Conservation (phyloP, 2,888 invertebrate species). For the Ormyrus thymus region DNA sequence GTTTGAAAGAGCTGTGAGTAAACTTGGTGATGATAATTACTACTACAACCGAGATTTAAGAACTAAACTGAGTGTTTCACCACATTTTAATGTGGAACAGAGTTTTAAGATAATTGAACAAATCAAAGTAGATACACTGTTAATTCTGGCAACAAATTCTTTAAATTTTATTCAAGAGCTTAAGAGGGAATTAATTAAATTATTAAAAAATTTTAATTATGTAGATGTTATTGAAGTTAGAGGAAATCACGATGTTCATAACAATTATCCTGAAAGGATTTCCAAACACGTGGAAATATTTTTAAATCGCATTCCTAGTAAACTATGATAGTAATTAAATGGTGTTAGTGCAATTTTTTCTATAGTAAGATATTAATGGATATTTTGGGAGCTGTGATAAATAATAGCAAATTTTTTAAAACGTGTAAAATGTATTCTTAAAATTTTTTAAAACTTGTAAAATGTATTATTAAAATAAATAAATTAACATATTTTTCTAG, state of each 20-base stretch:
- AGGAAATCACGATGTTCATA: constrained; percentile 81
- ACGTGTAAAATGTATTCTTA: not conserved
- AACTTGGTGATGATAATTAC: constrained; percentile 74
- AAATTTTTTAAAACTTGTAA: constrained; percentile 26
- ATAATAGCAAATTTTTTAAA: too few relatives aligned
- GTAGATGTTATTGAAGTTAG: constrained; percentile 69
- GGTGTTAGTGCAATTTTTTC: not conserved
- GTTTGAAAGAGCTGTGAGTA: constrained; percentile 75
- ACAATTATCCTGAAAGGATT: constrained; percentile 77
- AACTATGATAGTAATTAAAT: constrained; percentile 43
- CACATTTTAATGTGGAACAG: constrained; percentile 61
- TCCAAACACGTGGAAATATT: constrained; percentile 76
- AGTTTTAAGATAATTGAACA: constrained; percentile 42
- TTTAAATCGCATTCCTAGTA: constrained; percentile 64
- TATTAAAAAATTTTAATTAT: constrained; percentile 5
- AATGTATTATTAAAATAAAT: constrained; percentile 43
- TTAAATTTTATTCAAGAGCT: constrained; percentile 36
- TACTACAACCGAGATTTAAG: constrained; percentile 79
- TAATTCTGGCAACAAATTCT: constrained; percentile 44
- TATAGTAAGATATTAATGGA: not conserved
- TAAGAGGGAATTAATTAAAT: not conserved
- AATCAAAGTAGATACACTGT: constrained; percentile 44
- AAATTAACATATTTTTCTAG: constrained; percentile 30
- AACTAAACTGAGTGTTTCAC: constrained; percentile 71
- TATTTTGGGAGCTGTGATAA: constrained; percentile 11